Evolutionary conservation across 1,140 invertebrate species (phyloP).

Genomic region (Prorops nasuta): DNA sequence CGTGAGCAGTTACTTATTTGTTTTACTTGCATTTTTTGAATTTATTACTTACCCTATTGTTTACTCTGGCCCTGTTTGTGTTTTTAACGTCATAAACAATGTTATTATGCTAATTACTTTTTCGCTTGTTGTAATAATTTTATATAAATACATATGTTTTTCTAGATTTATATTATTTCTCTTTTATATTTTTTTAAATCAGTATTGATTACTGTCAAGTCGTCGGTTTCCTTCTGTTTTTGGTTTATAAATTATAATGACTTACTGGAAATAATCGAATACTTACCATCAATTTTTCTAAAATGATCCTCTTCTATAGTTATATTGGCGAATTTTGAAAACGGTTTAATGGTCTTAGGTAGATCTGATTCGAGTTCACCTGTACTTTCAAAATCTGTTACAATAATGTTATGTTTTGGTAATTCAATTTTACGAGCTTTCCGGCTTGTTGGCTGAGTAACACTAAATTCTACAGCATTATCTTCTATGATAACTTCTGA

Average conservation of each 20-base stretch:
- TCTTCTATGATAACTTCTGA: constrained; percentile 46
- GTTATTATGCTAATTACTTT: too few relatives aligned
- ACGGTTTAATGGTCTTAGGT: constrained; percentile 43
- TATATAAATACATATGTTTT: too few relatives aligned
- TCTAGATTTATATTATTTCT: too few relatives aligned
- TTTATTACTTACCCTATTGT: too few relatives aligned
- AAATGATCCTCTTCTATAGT: constrained; percentile 42
- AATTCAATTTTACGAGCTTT: constrained; percentile 44
- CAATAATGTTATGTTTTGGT: constrained; percentile 54
- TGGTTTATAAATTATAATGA: background rate
- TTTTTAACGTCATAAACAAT: too few relatives aligned
- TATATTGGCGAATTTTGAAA: constrained; percentile 36
- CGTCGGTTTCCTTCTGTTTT: background rate
- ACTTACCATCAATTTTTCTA: constrained; percentile 59
- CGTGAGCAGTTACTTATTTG: too few relatives aligned
- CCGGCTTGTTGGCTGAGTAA: constrained; percentile 34
- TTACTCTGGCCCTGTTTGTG: too few relatives aligned
- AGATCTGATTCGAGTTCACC: constrained; percentile 55
- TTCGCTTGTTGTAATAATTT: too few relatives aligned
- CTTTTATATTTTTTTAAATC: too few relatives aligned
- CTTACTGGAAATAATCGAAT: constrained; percentile 21
- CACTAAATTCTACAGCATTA: constrained; percentile 38
- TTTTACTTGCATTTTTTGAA: too few relatives aligned
- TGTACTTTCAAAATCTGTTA: constrained; percentile 54
- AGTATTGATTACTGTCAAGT: too few relatives aligned